Evolutionary conservation across 1,140 invertebrate species (phyloP).

Genomic region (Harlomillsia oculata): DNA sequence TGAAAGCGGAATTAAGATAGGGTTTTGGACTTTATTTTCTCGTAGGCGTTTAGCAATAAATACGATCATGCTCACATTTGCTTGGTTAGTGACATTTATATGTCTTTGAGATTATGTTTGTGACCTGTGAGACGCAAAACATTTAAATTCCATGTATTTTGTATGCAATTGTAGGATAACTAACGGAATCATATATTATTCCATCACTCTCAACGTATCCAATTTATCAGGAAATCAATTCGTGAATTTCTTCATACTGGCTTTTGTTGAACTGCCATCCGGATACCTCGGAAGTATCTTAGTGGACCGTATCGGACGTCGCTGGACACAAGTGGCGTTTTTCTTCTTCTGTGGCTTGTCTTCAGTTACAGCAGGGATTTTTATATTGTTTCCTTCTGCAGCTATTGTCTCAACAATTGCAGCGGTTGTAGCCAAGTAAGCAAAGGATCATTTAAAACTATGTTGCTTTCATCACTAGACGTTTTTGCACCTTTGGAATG

Average conservation of each 20-base stretch:
- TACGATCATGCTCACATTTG: constrained; percentile 6
- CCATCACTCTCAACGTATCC: constrained; percentile 50
- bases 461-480: background rate
- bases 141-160: constrained; percentile 32
- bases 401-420: background rate
- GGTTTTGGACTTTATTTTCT: constrained; percentile 12
- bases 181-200: constrained; percentile 50
- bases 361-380: constrained; percentile 2
- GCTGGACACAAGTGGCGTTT: constrained; percentile 29
- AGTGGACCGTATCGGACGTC: constrained; percentile 20
- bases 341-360: constrained; percentile 9
- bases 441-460: background rate
- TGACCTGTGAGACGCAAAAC: background rate
- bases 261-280: constrained; percentile 50
- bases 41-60: constrained; percentile 3
- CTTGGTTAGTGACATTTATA: constrained; percentile 21
- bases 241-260: constrained; percentile 55
- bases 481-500: constrained; percentile 1
- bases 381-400: background rate
- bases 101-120: background rate
- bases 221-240: constrained; percentile 56
- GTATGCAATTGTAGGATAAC: constrained; percentile 36
- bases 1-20: constrained; percentile 38
- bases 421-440: constrained; percentile 10
- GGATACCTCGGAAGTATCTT: constrained; percentile 16